These are phyloP conservation scores for Nannoperca australis DNA, from an alignment of 2,797 vertebrate species.

Conservation along the genomic window DNA sequence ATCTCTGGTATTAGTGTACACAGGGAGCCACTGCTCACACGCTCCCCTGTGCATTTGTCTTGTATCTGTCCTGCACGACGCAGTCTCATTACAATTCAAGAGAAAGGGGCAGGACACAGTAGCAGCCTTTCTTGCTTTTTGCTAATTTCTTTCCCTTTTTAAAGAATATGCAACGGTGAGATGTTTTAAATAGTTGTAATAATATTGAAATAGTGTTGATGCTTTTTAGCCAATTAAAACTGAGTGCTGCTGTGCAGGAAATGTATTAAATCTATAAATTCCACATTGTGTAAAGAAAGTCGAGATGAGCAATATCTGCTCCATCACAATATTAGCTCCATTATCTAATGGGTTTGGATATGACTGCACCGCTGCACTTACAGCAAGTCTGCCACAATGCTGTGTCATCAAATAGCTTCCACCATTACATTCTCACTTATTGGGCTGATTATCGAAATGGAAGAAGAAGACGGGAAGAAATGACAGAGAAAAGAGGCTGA, in stretches of 20 bases:
- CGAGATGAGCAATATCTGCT: constrained; percentile 41
- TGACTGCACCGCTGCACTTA: constrained; percentile 37
- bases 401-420: constrained; percentile 25
- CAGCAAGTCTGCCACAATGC: constrained; percentile 21
- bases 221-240: constrained; percentile 32
- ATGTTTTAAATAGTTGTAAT: constrained; percentile 24
- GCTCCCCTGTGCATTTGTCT: background rate
- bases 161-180: background rate
- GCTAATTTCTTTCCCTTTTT: background rate
- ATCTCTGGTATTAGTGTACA: background rate
- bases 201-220: constrained; percentile 22
- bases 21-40: background rate
- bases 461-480: background rate
- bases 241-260: constrained; percentile 15
- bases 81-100: background rate
- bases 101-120: background rate
- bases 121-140: background rate
- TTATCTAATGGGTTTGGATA: constrained; percentile 65
- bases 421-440: constrained; percentile 6
- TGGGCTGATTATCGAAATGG: background rate
- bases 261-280: constrained; percentile 27
- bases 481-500: background rate
- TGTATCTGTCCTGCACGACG: background rate
- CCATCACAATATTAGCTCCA: constrained; percentile 55
- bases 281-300: background rate